A percentile compares a stretch with the other conserved stretches of the same genome.
phyloP scores from a whole-genome alignment of 2,113 vertebrate genomes.

The Hyla sarda region DNA sequence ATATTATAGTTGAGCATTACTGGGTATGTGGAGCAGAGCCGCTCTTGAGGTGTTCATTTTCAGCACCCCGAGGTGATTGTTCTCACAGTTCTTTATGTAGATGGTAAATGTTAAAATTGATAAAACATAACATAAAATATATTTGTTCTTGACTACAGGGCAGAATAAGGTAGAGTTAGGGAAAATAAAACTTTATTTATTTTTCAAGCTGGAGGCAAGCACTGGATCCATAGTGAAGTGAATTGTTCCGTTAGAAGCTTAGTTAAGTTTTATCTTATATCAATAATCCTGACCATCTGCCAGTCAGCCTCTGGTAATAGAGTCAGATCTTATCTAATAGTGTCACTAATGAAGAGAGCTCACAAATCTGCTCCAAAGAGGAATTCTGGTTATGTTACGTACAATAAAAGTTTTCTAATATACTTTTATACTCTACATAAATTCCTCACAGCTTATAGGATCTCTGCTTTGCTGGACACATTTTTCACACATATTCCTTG shows the following conservation, averaged over 20 bases:
- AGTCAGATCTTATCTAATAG: neutral
- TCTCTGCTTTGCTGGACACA: too few relatives aligned
- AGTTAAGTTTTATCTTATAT: neutral
- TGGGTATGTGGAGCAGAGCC: neutral
- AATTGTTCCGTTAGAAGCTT: slow-evolving; percentile 3
- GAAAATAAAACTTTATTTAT: neutral
- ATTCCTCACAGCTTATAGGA: neutral
- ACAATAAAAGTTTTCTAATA: neutral
- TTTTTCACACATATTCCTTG: too few relatives aligned
- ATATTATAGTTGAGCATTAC: neutral
- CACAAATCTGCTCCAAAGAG: neutral
- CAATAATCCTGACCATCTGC: neutral
- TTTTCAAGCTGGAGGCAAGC: neutral
- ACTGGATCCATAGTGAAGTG: neutral
- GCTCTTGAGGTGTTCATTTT: neutral
- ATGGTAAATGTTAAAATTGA: slow-evolving; percentile 24
- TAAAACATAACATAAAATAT: neutral
- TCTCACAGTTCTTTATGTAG: neutral
- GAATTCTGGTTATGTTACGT: neutral
- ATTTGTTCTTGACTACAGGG: neutral
- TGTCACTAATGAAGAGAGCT: neutral
- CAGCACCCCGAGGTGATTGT: neutral
- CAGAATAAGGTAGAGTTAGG: slow-evolving; percentile 9
- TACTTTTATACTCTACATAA: neutral
- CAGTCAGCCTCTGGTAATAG: neutral